Conservation (phyloP, 2,797 vertebrate species). For the Trachops cirrhosus region DNA sequence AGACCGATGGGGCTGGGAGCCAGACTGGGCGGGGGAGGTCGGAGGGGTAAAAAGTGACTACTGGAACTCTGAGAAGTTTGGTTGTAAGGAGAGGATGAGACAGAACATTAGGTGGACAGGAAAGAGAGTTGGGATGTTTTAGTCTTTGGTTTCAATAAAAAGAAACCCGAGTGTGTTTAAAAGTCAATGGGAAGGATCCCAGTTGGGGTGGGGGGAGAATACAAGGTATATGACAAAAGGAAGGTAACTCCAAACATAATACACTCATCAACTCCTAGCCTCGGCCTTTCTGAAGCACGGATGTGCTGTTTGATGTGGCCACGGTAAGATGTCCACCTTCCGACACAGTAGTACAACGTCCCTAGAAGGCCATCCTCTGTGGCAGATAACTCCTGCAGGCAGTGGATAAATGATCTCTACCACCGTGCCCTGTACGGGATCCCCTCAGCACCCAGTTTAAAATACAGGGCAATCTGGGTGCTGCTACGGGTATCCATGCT, state of each 20-base stretch:
- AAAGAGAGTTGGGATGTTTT: background rate
- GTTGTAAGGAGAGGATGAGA: background rate
- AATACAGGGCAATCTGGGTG: background rate
- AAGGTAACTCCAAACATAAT: background rate
- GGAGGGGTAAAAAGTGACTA: background rate
- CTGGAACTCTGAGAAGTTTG: background rate
- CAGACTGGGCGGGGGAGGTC: background rate
- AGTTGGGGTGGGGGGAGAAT: background rate
- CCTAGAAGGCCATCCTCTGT: background rate
- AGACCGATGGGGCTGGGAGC: background rate
- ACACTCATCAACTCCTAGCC: background rate
- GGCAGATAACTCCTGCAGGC: background rate
- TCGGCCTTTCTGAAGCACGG: background rate
- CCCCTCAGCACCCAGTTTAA: background rate
- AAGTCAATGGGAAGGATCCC: background rate
- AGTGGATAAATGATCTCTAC: background rate
- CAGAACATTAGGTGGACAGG: background rate
- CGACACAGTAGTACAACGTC: background rate
- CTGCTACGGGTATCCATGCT: background rate
- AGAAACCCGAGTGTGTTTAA: background rate
- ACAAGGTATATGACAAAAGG: background rate
- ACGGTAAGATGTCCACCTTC: background rate
- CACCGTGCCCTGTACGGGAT: background rate
- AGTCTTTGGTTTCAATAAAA: background rate
- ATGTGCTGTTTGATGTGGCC: background rate